Conservation (phyloP, 2,113 vertebrate species). For the Alouatta palliata region DNA sequence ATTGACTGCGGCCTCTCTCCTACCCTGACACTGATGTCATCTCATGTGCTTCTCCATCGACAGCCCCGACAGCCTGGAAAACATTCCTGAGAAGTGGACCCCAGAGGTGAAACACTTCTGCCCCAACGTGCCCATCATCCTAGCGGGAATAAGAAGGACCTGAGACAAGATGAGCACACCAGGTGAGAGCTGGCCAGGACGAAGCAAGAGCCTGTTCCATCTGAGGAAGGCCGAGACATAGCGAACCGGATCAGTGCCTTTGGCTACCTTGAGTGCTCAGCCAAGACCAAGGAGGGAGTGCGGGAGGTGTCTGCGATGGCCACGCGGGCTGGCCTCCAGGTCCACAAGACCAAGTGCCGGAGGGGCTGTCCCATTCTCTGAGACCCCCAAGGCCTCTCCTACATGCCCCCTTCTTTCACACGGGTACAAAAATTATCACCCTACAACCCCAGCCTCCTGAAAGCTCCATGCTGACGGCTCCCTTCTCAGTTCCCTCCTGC, state of each 20-base stretch:
- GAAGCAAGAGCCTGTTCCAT: constrained; percentile 98
- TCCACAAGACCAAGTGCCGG: constrained; percentile 94
- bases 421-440: neutral
- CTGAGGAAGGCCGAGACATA: constrained; percentile 98
- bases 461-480: neutral
- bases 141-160: constrained; percentile 98
- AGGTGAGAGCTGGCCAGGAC: constrained; percentile 96
- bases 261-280: constrained; percentile 97
- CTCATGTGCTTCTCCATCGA: constrained; percentile 99
- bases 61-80: constrained; percentile 97
- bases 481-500: constrained; percentile 17
- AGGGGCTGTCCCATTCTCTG: constrained; percentile 91
- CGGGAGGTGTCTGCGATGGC: constrained; percentile 99
- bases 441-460: neutral
- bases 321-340: constrained; percentile 95
- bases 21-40: constrained; percentile 98
- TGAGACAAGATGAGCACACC: constrained; percentile 96
- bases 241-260: constrained; percentile 97
- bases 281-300: constrained; percentile 98
- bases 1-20: constrained; percentile 94
- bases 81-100: constrained; percentile 99
- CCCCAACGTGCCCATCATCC: constrained; percentile 97
- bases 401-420: neutral
- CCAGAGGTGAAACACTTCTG: constrained; percentile 99
- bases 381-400: neutral